Percentiles rank a stretch among this genome's conserved stretches.
Evolutionary conservation across 1,140 invertebrate genomes (phyloP).

Genomic region (Neomicropteryx cornuta): DNA sequence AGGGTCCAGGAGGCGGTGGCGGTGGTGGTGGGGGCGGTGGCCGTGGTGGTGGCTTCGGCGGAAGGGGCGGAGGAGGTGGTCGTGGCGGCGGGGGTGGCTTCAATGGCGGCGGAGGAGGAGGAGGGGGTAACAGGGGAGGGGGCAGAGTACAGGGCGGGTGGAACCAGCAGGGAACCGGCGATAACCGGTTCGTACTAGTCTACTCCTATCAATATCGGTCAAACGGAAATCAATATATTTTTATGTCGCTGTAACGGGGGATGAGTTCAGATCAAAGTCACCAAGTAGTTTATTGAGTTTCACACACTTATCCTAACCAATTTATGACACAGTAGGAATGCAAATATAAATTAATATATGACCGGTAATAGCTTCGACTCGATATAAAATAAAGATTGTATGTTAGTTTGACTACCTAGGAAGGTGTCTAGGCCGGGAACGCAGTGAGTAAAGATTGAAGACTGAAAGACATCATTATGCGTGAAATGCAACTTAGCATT

Average conservation of each 20-base stretch:
- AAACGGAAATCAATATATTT: no score
- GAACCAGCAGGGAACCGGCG: slow-evolving; percentile 19
- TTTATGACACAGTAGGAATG: background rate
- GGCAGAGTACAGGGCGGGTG: slow-evolving; percentile 29
- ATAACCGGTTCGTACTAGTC: slow-evolving; percentile 20
- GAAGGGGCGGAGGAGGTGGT: slow-evolving; percentile 6
- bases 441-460: no score
- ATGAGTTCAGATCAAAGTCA: background rate
- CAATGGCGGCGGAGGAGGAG: slow-evolving; percentile 11
- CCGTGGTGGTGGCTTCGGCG: slow-evolving; percentile 11
- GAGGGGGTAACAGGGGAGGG: slow-evolving; percentile 12
- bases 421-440: no score
- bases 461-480: no score
- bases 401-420: no score
- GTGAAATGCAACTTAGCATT: no score
- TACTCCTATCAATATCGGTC: no score
- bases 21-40: slow-evolving; percentile 14
- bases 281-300: background rate
- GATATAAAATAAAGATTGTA: no score
- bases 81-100: slow-evolving; percentile 6
- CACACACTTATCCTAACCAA: background rate
- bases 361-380: no score
- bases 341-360: background rate
- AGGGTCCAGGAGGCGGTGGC: slow-evolving; percentile 13
- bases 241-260: no score